Base-by-base conservation (phyloP, 2,797 vertebrate genomes). In the Eptatretus atami region DNA sequence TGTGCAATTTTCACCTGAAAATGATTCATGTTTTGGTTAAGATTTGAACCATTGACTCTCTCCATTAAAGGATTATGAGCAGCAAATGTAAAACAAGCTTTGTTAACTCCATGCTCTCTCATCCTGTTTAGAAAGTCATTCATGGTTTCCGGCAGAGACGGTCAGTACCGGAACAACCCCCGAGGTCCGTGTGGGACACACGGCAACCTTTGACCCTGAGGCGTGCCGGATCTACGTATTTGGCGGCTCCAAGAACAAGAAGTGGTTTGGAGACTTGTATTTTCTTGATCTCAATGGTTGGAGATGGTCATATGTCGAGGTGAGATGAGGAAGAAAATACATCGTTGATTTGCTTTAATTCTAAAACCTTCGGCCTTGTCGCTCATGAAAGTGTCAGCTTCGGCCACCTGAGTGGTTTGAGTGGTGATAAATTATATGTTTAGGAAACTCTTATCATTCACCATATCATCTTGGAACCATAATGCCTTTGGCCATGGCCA, bases 181-280 rank as follows among this genome's bases (percentile, higher is more conserved):
- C 0, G 74, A 64, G 0, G 74, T 74, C 66, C 71, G 80, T 63
- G 68, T 68, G 55, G 85, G 85, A 66, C 82, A 82, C 71, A 79
- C 81, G 1, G 83, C 82, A 1, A 82, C 82, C 63, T 86, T 75
- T 1, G 83, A 88, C 73, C 77, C 78, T 0, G 80, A 81, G 54
- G 78, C 79, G 63, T 82, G 81, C 67, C 74, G 73, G 0, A 70
- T 90, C 65, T 87, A 77, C 53, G 69, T 88, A 64, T 84, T 82
- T 25, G 82, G 85, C 2, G 84, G 85, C 65, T 71, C 81, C 71
- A 78, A 73, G 67, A 77, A 82, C 53, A 71, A 73, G 65, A 75
- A 74, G 69, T 64, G 73, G 65, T 77, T 76, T 69, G 75, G 72
- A 14, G 72, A 76, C 66, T 67, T 87, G 60, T 77, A 82, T 70